Evolutionary conservation across 2,113 vertebrate species (phyloP), one percentile per base, ranked within the genome.

Genomic region (Tenebrosternarchus preto): DNA sequence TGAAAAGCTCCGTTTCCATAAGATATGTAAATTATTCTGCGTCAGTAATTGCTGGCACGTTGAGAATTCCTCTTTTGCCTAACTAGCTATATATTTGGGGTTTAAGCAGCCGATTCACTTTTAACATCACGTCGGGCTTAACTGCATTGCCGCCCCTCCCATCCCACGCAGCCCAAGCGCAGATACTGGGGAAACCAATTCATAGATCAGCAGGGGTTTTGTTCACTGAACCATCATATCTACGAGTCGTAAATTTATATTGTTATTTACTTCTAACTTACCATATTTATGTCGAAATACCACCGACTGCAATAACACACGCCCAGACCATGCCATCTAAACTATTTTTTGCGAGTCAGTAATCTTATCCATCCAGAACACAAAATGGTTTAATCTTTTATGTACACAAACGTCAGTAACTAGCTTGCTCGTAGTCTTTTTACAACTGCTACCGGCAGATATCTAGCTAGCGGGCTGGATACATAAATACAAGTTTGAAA

Each of bases 1-100:
- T 67, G 9, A 59, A 31, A 82, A 88, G 75, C 75, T 81, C 81
- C 82, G 81, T 92, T 90, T 89, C 92, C 93, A 92, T 92, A 85
- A 77, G 91, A 87, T 83, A 73, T 7, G 29, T 24, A 33, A 68
- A 82, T 15, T 25, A 3, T 63, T 43, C 20, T 12, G 61, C 55
- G 76, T 74, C 64, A 50, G 76, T 70, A 70, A 33, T 31, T n/a
- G 43, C 36, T 68, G 16, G 22, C 39, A 31, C 69, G 72, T 2
- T n/a, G 22, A 61, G 15, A 36, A 39, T 80, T 67, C 57, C 19
- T 67, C 25, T 70, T 50, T 1, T 15, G 43, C 8, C 43, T 50
- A 50, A 15, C 43, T 50, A 1, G 64, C 11, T 57, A 9, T 11
- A 61, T n/a, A 57, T 20, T 16, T 39, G 22, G 36, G 61, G 33